Percentiles rank a stretch among this genome's conserved stretches.
Conservation (phyloP, 2,888 invertebrate species). For the Mamestra brassicae region DNA sequence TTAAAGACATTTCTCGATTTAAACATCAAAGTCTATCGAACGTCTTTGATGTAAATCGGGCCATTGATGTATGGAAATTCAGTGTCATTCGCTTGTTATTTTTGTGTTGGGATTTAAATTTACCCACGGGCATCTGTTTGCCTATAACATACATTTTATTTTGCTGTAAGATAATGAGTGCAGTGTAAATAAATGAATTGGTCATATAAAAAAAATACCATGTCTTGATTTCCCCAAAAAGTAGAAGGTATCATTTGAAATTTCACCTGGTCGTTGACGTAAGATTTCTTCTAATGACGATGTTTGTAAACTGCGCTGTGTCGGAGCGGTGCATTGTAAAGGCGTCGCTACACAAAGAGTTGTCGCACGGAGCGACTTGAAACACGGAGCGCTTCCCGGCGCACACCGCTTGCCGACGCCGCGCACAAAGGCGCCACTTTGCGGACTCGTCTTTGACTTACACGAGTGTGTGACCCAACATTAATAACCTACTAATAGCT, state of each 20-base stretch:
- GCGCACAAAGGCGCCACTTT: slow-evolving; percentile 88
- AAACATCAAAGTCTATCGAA: slow-evolving; percentile 87
- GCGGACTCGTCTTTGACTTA: slow-evolving; percentile 86
- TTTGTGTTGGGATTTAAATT: slow-evolving; percentile 34
- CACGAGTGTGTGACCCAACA: slow-evolving; percentile 84
- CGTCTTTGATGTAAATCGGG: slow-evolving; percentile 85
- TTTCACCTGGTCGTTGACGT: not conserved
- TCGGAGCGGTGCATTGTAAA: slow-evolving; percentile 75
- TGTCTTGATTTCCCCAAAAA: not conserved
- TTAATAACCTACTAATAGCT: slow-evolving; percentile 88
- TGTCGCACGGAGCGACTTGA: slow-evolving; percentile 78
- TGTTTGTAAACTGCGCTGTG: slow-evolving; percentile 67
- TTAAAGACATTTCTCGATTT: slow-evolving; percentile 79
- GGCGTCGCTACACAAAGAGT: slow-evolving; percentile 85
- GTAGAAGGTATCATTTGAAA: not conserved
- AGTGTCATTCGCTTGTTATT: slow-evolving; percentile 65
- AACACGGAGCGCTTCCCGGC: slow-evolving; percentile 74
- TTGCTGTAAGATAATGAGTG: too few relatives aligned
- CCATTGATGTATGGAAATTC: slow-evolving; percentile 85
- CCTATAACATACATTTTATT: not conserved
- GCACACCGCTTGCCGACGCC: slow-evolving; percentile 59
- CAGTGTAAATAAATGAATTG: too few relatives aligned
- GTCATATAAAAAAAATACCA: too few relatives aligned
- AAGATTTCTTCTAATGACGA: slow-evolving; percentile 58
- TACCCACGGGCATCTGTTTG: slow-evolving; percentile 17